These are phyloP conservation scores for Chloroclysta siterata DNA, from an alignment of 2,888 invertebrate genomes.

Conservation along the genomic window DNA sequence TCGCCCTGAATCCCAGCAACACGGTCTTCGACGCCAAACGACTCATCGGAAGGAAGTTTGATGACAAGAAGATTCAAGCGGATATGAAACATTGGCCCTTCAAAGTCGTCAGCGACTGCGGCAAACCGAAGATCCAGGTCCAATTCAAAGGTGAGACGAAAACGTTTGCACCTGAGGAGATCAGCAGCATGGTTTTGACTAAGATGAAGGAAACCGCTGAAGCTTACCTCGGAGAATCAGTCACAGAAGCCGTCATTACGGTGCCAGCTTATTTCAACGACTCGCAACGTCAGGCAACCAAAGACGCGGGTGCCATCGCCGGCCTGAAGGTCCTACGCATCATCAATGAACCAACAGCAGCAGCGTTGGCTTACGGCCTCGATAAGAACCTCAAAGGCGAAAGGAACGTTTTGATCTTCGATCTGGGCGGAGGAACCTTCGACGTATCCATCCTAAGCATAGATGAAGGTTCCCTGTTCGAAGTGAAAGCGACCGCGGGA, in stretches of 20 bases:
- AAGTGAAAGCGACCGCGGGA: conserved; percentile 90
- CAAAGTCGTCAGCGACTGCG: conserved; percentile 86
- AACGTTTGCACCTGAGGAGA: conserved; percentile 88
- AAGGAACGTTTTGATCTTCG: conserved; percentile 88
- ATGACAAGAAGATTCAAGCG: conserved; percentile 89
- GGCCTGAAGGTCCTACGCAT: conserved; percentile 78
- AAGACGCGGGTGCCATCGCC: conserved; percentile 89
- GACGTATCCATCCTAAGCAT: conserved; percentile 94
- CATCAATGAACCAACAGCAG: conserved; percentile 93
- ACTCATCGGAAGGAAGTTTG: conserved; percentile 90
- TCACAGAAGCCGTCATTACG: conserved; percentile 90
- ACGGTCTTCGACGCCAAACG: conserved; percentile 91
- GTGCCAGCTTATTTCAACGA: conserved; percentile 93
- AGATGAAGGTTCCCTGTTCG: conserved; percentile 90
- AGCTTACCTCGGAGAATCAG: conserved; percentile 87
- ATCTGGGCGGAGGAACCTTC: conserved; percentile 91
- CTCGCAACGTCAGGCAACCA: conserved; percentile 91
- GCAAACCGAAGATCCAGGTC: conserved; percentile 88
- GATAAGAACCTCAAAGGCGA: conserved; percentile 89
- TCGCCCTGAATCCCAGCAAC: conserved; percentile 89
- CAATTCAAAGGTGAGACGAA: conserved; percentile 88
- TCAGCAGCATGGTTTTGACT: conserved; percentile 90
- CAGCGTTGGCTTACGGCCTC: conserved; percentile 91
- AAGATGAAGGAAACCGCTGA: conserved; percentile 93
- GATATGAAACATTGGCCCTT: conserved; percentile 95